Base-by-base conservation (phyloP, 1,140 invertebrate genomes). In the Rhizoglyphus robini region DNA sequence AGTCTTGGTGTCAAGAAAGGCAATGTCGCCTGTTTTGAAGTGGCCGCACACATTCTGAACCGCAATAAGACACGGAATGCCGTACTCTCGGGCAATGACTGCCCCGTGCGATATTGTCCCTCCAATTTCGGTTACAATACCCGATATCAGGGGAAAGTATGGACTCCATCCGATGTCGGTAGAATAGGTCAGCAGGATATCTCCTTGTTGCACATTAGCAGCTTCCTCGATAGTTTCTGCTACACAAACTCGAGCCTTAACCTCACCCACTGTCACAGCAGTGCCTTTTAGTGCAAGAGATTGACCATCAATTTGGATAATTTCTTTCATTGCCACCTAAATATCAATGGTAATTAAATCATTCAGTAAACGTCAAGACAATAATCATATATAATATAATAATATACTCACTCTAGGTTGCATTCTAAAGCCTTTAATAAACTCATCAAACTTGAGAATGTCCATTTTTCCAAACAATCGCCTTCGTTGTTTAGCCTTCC, bases 101-200 rank as follows among this genome's bases (percentile, higher is more conserved):
- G 88, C 88, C 57, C 88, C 88, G 71, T 92, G 88, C 46, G 87
- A 90, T 67, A 91, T 83, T 0, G 90, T 79, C 47, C 89, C 88
- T 23, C 88, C 88, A 4, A 90, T 76, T 76, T 92, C 88, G 0
- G 88, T 91, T 3, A 89, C 84, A 18, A 92, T 80, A 20, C 88
- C 89, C 1, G 79, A 76, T 4, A 91, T 74, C 8, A 91, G 77
- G 0, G 88, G 87, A 72, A 91, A 92, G 73, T 88, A 90, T 0
- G 88, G 88, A 20, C 84, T 85, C 88, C 88, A 92, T 18, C 85
- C 88, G 65, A 91, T 86, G 72, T 92, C 88, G 0, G 88, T 91
- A 25, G 81, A 81, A 63, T 81, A 77, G 0, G 88, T 88, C 64
- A 92, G 84, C 47, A 91, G 76, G 68, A 92, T 82, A 72, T 91